A percentile compares a stretch with the other conserved stretches of the same genome.
Conservation (phyloP, 2,888 invertebrate species). For the Alloscopus bannaensis region DNA sequence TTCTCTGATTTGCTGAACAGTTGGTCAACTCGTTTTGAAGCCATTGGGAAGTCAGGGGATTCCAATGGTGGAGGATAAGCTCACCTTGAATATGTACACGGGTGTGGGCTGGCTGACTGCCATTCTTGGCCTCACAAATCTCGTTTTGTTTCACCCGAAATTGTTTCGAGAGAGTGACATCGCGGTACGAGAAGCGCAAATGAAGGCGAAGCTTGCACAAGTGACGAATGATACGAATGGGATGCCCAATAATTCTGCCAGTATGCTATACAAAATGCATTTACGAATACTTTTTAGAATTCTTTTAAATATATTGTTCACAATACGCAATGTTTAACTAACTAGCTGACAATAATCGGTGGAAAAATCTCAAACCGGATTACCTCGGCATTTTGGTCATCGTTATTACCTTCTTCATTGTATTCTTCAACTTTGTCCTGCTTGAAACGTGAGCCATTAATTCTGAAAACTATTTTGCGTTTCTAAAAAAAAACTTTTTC, state of each 20-base stretch:
- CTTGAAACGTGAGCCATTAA: constrained; percentile 82
- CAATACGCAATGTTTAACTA: not conserved
- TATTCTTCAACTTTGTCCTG: constrained; percentile 91
- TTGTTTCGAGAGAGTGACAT: constrained; percentile 86
- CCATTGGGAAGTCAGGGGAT: constrained; percentile 84
- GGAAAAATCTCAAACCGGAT: constrained; percentile 78
- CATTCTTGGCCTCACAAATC: constrained; percentile 83
- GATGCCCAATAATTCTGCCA: not conserved
- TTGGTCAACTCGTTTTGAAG: constrained; percentile 87
- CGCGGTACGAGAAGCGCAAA: constrained; percentile 86
- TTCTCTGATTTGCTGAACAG: constrained; percentile 74
- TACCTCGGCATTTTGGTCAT: constrained; percentile 86
- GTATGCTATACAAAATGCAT: not conserved
- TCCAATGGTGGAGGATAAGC: constrained; percentile 76
- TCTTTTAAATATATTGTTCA: too few species aligned
- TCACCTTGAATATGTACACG: constrained; percentile 90
- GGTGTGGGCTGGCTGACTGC: constrained; percentile 91
- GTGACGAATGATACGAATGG: not conserved
- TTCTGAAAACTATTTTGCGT: not conserved
- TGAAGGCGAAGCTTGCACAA: constrained; percentile 72
- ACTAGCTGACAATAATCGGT: constrained; percentile 27
- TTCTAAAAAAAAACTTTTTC: not conserved
- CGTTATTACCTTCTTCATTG: constrained; percentile 87
- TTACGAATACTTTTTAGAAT: too few species aligned
- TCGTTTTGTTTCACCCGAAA: constrained; percentile 84